These are phyloP conservation scores for Ceyx cyanopectus DNA, from an alignment of 2,113 vertebrate species.

Conservation along the genomic window DNA sequence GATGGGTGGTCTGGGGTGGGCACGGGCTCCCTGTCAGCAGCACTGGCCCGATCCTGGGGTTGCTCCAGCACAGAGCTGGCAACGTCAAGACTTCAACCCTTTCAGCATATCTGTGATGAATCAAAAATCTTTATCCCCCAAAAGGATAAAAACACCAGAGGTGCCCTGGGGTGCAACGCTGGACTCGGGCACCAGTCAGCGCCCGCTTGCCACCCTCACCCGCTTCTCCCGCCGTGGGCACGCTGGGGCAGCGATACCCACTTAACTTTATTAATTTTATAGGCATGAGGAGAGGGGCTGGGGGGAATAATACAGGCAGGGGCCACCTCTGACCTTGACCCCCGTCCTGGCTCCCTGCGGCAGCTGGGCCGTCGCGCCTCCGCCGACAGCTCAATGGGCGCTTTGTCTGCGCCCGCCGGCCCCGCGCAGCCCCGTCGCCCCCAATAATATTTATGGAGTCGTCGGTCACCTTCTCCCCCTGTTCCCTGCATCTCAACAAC, in stretches of 20 bases:
- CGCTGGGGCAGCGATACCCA: accelerated
- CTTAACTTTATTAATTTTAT: neutral
- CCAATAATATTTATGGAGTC: conserved; percentile 73
- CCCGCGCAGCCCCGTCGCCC: conserved; percentile 45
- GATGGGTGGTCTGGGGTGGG: too few species aligned
- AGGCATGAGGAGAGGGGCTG: neutral
- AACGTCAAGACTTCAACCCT: neutral
- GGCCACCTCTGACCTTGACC: conserved; percentile 84
- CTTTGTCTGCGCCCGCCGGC: conserved; percentile 73
- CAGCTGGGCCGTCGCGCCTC: conserved; percentile 84
- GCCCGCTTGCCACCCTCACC: neutral
- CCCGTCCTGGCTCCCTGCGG: conserved; percentile 77
- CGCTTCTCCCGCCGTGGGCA: neutral
- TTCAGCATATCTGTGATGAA: accelerated
- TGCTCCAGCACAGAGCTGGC: neutral
- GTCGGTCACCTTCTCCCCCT: neutral
- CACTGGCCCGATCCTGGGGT: accelerated
- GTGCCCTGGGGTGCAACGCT: too few species aligned
- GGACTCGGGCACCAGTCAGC: too few species aligned
- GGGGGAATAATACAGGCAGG: conserved; percentile 24
- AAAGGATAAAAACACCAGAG: too few species aligned
- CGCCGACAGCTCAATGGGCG: conserved; percentile 72
- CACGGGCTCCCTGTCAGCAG: accelerated
- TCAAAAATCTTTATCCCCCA: neutral
- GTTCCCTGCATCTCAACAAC: neutral